Evolutionary conservation across 1,140 invertebrate genomes (phyloP), one percentile per base, ranked within the genome.

Genomic region (Radopholus similis): DNA sequence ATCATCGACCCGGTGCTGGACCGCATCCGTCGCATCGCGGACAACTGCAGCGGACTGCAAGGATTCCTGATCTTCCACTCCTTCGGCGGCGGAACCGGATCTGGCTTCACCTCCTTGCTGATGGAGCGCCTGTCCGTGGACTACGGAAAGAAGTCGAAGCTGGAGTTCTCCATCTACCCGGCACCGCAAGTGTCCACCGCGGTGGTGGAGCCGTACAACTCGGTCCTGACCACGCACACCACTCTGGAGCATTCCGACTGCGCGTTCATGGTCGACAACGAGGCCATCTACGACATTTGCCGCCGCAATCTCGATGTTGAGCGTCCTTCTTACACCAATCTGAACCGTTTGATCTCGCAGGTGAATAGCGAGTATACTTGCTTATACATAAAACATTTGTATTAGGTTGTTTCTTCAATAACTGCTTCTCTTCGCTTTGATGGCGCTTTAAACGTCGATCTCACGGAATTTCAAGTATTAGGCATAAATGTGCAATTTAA

Each of bases 281-380:
- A 92, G 82, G 91, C 91, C 70, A 92, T 93, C 78, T 93, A 92
- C 74, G 91, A 93, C 82, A 92, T 93, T 83, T 93, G 91, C 84
- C 86, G 90, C 47, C 87, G 90, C 47, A 92, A 92, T 81, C 83
- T 93, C 77, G 90, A 92, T 83, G 91, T 93, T 35, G 88, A 88
- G 71, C 76, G 89, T n/a, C 89, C 89, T 5, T 90, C 89, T 1
- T 92, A 91, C 77, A 90, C 89, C 4, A 91, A 91, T 49, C 35
- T 74, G 5, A 74, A 74, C 37, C 70, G 73, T 18, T 47, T 77
- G 15, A 77, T 74, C 38, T 78, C 75, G 11, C 70, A 72, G 42
- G 69, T 71, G 18, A 40, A 15, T n/a, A n/a, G n/a, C n/a, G n/a
- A 5, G 4, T 9, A 37, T 4, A 18, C 15, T 32, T 42, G 9